Base-by-base conservation (phyloP, 1,140 invertebrate genomes). In the Drosophila melanica region DNA sequence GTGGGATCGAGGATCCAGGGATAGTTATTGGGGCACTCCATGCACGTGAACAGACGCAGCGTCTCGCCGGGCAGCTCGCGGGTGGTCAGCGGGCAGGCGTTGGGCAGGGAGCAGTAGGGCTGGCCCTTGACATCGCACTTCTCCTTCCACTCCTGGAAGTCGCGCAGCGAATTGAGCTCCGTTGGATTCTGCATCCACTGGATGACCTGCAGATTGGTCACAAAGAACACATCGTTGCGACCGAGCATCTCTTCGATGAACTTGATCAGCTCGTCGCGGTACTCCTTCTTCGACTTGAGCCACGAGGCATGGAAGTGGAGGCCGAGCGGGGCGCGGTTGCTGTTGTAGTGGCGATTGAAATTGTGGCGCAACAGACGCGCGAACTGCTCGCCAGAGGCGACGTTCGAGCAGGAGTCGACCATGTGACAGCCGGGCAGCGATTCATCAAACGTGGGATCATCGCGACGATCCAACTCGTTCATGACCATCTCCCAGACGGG, bases 111-210 rank as follows among this genome's bases (percentile, higher is more conserved):
- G 90, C 97, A 98, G 94, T 96, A 97, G 45, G 97, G 96, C 92
- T 97, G 96, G 45, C 97, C 97, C 92, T 98, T 98, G 47, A 98
- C 96, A 87, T 98, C 97, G 92, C 97, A 98, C 92, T 98, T 97
- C 80, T 98, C 97, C 92, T 98, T 98, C 97, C 97, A 98, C 90
- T 98, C 97, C 87, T 96, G 95, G 94, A 98, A 98, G 86, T 98
- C 97, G 81, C 97, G 94, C 41, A 98, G 94, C 12, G 95, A 95
- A 10, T 96, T 95, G 48, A 98, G 82, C 92, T 98, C 97, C 4
- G 97, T 98, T 41, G 98, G 98, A 73, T 96, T 97, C 93, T 98
- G 97, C 97, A 99, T 98, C 98, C 98, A 99, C 93, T 98, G 97
- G 84, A 99, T 97, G 8, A 98, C 97, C 94, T 98, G 97, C 71